These are phyloP conservation scores for Formicarius rufipectus DNA, from an alignment of 2,113 vertebrate genomes.

Conservation along the genomic window DNA sequence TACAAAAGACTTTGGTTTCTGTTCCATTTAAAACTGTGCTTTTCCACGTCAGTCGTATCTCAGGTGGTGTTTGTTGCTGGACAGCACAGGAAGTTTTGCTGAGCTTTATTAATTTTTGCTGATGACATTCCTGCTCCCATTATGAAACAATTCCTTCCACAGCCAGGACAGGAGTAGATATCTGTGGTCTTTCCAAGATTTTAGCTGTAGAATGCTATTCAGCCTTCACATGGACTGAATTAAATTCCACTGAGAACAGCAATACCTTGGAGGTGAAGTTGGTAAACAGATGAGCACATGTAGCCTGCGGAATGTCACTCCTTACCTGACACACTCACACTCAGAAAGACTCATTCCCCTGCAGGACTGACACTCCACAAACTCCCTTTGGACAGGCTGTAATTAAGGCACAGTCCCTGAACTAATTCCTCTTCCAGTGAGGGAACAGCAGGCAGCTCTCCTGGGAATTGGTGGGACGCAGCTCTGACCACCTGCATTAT, in stretches of 20 bases:
- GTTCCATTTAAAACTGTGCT: slow-evolving; percentile 3
- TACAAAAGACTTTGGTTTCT: not conserved
- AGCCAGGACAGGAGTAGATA: not conserved
- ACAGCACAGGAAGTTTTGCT: not conserved
- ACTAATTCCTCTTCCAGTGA: not conserved
- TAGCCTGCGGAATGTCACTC: not conserved
- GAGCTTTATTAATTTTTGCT: slow-evolving; percentile 6
- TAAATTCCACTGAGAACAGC: not conserved
- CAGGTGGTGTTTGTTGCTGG: not conserved
- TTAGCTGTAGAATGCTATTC: not conserved
- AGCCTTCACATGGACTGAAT: not conserved
- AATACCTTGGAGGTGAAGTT: not conserved
- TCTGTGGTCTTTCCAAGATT: not conserved
- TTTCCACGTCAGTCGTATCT: not conserved
- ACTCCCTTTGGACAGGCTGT: not conserved
- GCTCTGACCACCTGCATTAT: not conserved
- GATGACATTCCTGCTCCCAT: not conserved
- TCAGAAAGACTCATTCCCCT: not conserved
- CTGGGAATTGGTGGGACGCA: not conserved
- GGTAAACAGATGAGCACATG: accelerated
- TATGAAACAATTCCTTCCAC: not conserved
- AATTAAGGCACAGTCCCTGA: not conserved
- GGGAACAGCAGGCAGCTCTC: not conserved
- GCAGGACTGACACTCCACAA: not conserved
- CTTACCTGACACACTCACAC: accelerated